Evolutionary conservation across 2,797 vertebrate species (phyloP).

Genomic region (Eremophila alpestris): DNA sequence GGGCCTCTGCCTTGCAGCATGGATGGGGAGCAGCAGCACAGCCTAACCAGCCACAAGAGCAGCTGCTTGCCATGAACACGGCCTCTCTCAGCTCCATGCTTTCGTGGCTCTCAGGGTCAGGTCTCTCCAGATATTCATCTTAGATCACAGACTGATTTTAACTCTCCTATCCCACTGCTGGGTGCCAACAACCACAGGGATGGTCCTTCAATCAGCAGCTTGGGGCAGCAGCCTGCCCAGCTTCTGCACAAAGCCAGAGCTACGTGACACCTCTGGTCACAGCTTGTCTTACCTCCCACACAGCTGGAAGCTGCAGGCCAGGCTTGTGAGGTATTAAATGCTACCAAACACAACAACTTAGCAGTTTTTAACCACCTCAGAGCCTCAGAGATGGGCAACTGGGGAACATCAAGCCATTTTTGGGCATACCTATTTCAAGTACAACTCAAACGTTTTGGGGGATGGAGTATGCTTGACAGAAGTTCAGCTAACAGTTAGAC

Average conservation of each 20-base stretch:
- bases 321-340: neutral
- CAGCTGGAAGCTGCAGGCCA: neutral
- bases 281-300: neutral
- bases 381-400: neutral
- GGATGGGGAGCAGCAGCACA: neutral
- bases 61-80: accelerated
- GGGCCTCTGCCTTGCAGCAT: neutral
- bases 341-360: neutral
- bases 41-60: neutral
- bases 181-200: neutral
- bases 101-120: neutral
- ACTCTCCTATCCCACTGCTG: neutral
- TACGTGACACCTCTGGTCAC: neutral
- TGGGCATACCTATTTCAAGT: neutral
- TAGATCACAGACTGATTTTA: neutral
- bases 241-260: neutral
- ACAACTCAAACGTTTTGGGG: neutral
- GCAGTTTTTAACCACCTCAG: neutral
- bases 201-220: neutral
- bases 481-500: neutral
- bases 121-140: neutral
- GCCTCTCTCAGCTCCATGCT: neutral
- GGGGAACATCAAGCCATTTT: neutral
- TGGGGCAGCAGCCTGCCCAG: neutral
- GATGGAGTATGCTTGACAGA: neutral